Base-by-base conservation (phyloP, 2,113 vertebrate genomes). In the Indicator indicator region DNA sequence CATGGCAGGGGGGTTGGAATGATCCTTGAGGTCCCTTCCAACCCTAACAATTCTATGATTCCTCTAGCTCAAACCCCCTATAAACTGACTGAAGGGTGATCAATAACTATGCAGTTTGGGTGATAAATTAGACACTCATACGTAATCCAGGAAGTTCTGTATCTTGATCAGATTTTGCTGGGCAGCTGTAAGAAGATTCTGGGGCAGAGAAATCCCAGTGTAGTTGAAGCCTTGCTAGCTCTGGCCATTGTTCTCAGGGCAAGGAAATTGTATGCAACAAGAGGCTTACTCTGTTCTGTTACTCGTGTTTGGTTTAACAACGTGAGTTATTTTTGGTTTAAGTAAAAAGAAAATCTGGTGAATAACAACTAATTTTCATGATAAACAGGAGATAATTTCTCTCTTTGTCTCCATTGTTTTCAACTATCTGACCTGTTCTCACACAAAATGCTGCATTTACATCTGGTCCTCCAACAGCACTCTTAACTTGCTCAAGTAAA, bases 51-150 rank as follows among this genome's bases (percentile, higher is more conserved):
- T 42, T 42, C 42, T 42, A 11, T 42, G 42, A 42, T 42, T 42
- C 42, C 42, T 42, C 42, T 42, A 70, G 21, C 75, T 91, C 68
- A 63, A 48, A 67, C 56, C 5, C 16, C 0, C 0, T 63, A 46
- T 84, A 81, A 65, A 81, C 83, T 92, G 88, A 52, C 86, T 92
- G 89, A 95, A 79, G 70, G 50, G 81, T 92, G 93, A 93, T 92
- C 84, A 95, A 92, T 92, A 91, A 94, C 94, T 93, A n/a, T 92
- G 94, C 83, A 94, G 80, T 92, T 93, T 86, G 83, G 16, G 59
- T 16, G 63, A 82, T 93, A 78, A 76, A 89, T 80, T 92, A 50
- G 78, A 80, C 65, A 76, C 55, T 89, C 44, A 50, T 95, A n/a
- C 52, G 82, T 92, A 94, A 95, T 89, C 63, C 92, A 95, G 23